Percentiles rank a stretch among this genome's conserved stretches.
phyloP scores from a whole-genome alignment of 2,888 invertebrate genomes.

The Sphinx pinastri region DNA sequence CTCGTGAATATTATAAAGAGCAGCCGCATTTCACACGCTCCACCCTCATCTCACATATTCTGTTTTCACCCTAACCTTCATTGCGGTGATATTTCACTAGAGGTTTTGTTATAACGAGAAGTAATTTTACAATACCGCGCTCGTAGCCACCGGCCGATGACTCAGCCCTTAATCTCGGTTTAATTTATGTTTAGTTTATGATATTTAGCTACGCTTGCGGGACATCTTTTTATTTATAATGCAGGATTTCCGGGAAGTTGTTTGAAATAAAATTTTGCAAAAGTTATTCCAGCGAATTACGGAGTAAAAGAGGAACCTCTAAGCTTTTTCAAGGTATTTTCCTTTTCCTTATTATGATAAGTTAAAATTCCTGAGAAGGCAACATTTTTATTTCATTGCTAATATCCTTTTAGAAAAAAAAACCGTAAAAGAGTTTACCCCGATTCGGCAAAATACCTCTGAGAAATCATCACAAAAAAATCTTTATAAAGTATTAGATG shows the following conservation, averaged over 20 bases:
- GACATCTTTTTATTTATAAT: conserved; percentile 22
- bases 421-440: conserved; percentile 27
- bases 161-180: background rate
- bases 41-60: conserved; percentile 61
- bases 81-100: conserved; percentile 41
- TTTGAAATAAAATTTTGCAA: conserved; percentile 27
- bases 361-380: conserved; percentile 34
- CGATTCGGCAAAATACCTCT: conserved; percentile 25
- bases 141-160: background rate
- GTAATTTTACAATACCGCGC: conserved; percentile 8
- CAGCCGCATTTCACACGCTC: conserved; percentile 63
- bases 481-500: conserved; percentile 6
- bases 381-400: conserved; percentile 36
- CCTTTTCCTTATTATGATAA: conserved; percentile 34
- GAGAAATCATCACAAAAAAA: conserved; percentile 22
- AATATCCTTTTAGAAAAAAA: conserved; percentile 34
- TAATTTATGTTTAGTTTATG: background rate
- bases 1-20: conserved; percentile 69
- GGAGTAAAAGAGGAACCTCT: conserved; percentile 23
- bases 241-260: conserved; percentile 24
- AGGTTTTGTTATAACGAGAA: conserved; percentile 33
- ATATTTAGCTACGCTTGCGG: background rate
- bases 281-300: conserved; percentile 28
- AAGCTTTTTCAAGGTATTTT: conserved; percentile 31
- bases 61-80: conserved; percentile 59